Base-by-base conservation (phyloP, 2,113 vertebrate species). In the Oryzias celebensis region DNA sequence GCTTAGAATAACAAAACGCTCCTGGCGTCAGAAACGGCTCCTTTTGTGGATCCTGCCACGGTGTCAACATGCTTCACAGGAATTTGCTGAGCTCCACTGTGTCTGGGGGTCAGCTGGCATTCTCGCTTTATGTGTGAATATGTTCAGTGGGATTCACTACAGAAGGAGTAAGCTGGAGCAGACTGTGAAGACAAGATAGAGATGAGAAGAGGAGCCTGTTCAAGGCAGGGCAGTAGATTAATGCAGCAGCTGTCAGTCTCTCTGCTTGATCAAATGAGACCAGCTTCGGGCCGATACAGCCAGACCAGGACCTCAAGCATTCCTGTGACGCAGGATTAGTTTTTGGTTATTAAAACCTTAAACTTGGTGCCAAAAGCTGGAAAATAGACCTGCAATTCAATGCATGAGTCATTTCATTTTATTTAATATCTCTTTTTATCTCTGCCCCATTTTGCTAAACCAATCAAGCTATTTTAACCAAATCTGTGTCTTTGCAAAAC, bases 1-100 rank as follows among this genome's bases (percentile, higher is more conserved):
- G 51, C 18, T 77, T 84, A 79, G 81, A 85, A 85, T 83, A 87
- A 87, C 82, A 85, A 83, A 89, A 84, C 77, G 79, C 72, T 80
- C 24, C 58, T 44, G 50, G 77, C 78, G 80, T 73, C 82, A 86
- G 80, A 88, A 76, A 76, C 77, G 78, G 69, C 80, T 78, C 71
- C 57, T 68, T 26, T 14, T 52, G 42, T 46, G 75, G 77, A 86
- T 83, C 77, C 83, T 84, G 75, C 73, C 84, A 81, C 62, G 78
- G 81, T 87, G 86, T 89, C 83, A 87, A 83, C 80, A 85, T 80
- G 85, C 71, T 81, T 77, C 18, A 1, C 52, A 86, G 72, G 76
- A 88, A 90, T 87, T 85, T 88, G 82, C 85, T 83, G 79, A 83
- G 77, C 85, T 81, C 54, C 67, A 57, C 60, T 66, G 73, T 55